Evolutionary conservation across 2,797 vertebrate genomes (phyloP), one percentile per base, ranked within the genome.

Genomic region (Valencia hispanica): DNA sequence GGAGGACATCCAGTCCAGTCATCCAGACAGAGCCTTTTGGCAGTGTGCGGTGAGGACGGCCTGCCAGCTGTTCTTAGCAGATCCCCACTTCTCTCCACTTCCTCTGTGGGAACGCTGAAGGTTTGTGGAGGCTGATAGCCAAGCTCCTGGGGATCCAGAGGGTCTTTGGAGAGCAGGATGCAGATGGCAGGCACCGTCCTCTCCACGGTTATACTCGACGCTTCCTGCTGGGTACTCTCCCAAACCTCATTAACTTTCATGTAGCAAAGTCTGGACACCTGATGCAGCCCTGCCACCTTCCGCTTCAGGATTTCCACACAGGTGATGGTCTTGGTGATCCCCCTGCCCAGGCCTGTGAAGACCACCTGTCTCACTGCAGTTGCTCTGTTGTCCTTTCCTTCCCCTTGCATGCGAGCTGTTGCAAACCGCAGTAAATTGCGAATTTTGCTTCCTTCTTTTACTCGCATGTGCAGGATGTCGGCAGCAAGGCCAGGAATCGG

Each of bases 361-460:
- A 98, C 89, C 5, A 98, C 97, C 90, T 97, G 96, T 63, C 95
- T 94, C 18, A 92, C 92, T 55, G 91, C 89, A 25, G 92, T 90
- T 45, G 63, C 53, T 0, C 39, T 45, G 34, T 32, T 5, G 55
- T 75, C 79, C 18, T 74, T 45, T 73, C 57, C 85, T 18, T 89
- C 88, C 43, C 88, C 94, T 88, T 95, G 94, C 95, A 98, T 96
- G 85, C 96, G 96, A 80, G 95, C 87, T 75, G 96, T 91, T 79
- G 96, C 97, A 30, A 98, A 97, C 68, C 95, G 95, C 93, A 99
- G 95, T 87, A 98, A 91, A 92, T 98, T 99, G 65, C 96, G 95
- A 89, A 99, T 98, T 91, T 98, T 99, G 94, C 97, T 99, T 75
- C 97, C 97, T 76, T 98, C 97, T 90, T 97, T 97, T 85, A 99